These are phyloP conservation scores for Rhingia campestris DNA, from an alignment of 2,888 invertebrate species.

Conservation along the genomic window DNA sequence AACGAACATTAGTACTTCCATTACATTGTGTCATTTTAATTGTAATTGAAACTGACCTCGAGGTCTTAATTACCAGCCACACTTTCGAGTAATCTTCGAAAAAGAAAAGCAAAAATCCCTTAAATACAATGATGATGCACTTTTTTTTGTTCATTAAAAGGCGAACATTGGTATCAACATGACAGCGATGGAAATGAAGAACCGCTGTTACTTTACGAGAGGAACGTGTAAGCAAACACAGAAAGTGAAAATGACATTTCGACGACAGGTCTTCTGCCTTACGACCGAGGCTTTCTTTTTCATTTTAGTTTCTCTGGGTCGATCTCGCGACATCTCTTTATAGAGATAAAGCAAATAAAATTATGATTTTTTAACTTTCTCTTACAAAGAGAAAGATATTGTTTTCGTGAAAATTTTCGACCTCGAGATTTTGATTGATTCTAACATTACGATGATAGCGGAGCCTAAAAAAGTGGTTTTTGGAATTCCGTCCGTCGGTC, in stretches of 20 bases:
- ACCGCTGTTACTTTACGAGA: constrained; percentile 8
- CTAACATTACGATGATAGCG: too few species aligned
- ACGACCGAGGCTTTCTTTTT: constrained; percentile 55
- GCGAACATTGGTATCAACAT: constrained; percentile 13
- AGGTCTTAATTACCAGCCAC: constrained; percentile 51
- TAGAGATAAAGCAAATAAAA: constrained; percentile 44
- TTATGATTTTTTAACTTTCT: constrained; percentile 43
- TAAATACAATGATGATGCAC: constrained; percentile 14
- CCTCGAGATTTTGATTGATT: too few species aligned
- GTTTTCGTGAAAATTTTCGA: too few species aligned
- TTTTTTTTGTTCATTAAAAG: constrained; percentile 41
- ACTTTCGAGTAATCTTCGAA: constrained; percentile 25
- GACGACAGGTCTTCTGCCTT: constrained; percentile 38
- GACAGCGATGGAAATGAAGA: background rate
- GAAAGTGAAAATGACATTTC: constrained; percentile 72
- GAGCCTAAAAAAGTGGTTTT: too few species aligned
- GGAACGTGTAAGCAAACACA: constrained; percentile 48
- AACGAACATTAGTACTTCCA: constrained; percentile 7
- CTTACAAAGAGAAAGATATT: too few species aligned
- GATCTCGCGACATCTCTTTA: background rate
- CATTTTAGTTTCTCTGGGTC: constrained; percentile 26
- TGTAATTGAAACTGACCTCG: constrained; percentile 53
- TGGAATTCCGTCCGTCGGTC: too few species aligned
- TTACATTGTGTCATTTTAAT: constrained; percentile 22
- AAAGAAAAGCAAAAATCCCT: constrained; percentile 1